Base-by-base conservation (phyloP, 2,797 vertebrate genomes). In the Protosalanx chinensis region DNA sequence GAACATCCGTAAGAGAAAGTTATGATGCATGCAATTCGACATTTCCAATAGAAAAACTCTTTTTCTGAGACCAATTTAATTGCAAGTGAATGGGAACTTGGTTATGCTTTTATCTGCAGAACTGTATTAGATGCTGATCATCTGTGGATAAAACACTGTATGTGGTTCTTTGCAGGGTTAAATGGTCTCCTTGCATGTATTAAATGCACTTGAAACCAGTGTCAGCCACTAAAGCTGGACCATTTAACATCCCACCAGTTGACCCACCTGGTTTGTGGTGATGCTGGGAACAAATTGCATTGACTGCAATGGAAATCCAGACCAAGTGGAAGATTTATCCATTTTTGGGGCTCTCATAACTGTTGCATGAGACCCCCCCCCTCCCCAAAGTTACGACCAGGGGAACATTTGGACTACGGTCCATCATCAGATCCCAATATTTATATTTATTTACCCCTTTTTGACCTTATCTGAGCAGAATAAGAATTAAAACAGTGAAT, bases 341-440 rank as follows among this genome's bases (percentile, higher is more conserved):
- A 75, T 70, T 57, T 61, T 70, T 63, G 74, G 79, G 75, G 81
- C 64, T 77, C 79, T 75, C 56, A 15, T 62, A 80, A 86, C 80
- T 87, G 79, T 84, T 87, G 89, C 84, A 79, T 74, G 88, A 91
- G 71, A 72, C 58, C 69, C 67, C 72, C 72, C 23, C 23, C 23
- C 23, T 27, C 23, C 23, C 32, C 70, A 65, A 80, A 80, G 79
- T 85, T 73, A 71, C 57, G 72, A 60, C 76, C 13, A 27, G 74
- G 73, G 76, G 68, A 35, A 53, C 77, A 70, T 68, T 79, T 68
- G 70, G 27, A 59, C 68, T 49, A 53, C 69, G n/a, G 72, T 74
- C 59, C 30, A n/a, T 70, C 64, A 70, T 72, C 64, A 20, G 57
- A 32, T 81, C 72, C 49, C 75, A 46, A 49, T 80, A 79, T 82